These are phyloP conservation scores for Rhaphigaster nebulosa DNA, from an alignment of 2,888 invertebrate species.

Conservation along the genomic window DNA sequence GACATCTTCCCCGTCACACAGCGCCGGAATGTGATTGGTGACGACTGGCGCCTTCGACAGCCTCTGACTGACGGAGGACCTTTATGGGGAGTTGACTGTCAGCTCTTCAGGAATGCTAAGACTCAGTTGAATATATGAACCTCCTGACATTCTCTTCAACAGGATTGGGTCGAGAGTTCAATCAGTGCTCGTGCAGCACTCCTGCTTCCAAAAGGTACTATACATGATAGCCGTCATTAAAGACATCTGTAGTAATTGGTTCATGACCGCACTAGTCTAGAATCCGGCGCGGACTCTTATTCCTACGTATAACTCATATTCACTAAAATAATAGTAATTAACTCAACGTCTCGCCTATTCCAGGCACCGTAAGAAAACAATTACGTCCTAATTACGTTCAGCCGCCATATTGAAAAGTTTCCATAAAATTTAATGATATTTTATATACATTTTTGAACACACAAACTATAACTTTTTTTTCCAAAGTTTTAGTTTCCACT, in stretches of 20 bases:
- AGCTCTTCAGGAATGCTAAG: constrained; percentile 14
- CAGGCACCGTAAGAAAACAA: too few species aligned
- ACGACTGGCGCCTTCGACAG: constrained; percentile 22
- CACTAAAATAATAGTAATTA: too few species aligned
- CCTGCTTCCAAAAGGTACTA: background rate
- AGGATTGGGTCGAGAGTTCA: constrained; percentile 46
- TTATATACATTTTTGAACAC: too few species aligned
- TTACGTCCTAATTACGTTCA: too few species aligned
- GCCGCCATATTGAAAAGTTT: too few species aligned
- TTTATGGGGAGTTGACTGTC: constrained; percentile 42
- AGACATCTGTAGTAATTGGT: background rate
- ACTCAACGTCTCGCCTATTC: too few species aligned
- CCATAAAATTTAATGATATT: too few species aligned
- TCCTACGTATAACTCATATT: too few species aligned
- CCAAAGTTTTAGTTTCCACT: too few species aligned
- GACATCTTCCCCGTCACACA: background rate
- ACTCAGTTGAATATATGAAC: background rate
- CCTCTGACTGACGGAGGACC: constrained; percentile 25
- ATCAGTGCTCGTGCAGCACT: background rate
- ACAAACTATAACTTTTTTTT: too few species aligned
- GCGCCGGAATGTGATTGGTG: constrained; percentile 16
- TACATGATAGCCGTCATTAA: background rate
- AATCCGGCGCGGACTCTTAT: too few species aligned
- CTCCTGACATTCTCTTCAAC: constrained; percentile 38
- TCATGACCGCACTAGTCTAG: too few species aligned